Percentiles rank a stretch among this genome's conserved stretches.
phyloP scores from a whole-genome alignment of 2,797 vertebrate species.

The Sylvilagus floridanus region DNA sequence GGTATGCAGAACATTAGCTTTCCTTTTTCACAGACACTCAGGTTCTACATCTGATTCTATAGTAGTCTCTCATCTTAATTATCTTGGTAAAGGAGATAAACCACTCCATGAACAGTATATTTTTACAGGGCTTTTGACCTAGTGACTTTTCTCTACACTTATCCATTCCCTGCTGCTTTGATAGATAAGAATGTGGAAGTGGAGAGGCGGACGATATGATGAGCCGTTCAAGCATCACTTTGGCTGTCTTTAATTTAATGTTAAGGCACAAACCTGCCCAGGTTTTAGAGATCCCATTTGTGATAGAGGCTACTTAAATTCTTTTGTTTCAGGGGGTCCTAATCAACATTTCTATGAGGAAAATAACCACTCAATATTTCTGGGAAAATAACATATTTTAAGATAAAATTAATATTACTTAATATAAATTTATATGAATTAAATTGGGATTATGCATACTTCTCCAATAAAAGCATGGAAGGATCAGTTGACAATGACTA shows the following conservation, averaged over 20 bases:
- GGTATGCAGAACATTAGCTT: neutral
- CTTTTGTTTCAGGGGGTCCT: neutral
- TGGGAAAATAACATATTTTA: conserved; percentile 7
- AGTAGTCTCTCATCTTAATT: neutral
- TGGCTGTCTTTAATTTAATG: neutral
- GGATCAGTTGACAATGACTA: neutral
- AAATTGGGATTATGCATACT: neutral
- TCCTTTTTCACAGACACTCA: neutral
- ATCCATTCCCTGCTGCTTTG: neutral
- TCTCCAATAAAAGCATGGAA: neutral
- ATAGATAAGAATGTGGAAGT: neutral
- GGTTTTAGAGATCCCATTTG: neutral
- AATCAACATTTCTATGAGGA: conserved; percentile 6
- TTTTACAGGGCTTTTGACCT: neutral
- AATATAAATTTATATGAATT: neutral
- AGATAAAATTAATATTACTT: neutral
- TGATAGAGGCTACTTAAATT: neutral
- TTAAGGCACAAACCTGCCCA: neutral
- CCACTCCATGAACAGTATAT: neutral
- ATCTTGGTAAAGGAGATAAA: neutral
- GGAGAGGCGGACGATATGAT: neutral
- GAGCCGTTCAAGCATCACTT: neutral
- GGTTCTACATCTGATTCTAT: neutral
- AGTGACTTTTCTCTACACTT: neutral
- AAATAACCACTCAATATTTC: neutral